Evolutionary conservation across 37 sponge, comb jelly and placozoan genomes (phyloP), one percentile per base, ranked within the genome.

Genomic region (Amphimedon queenslandica): DNA sequence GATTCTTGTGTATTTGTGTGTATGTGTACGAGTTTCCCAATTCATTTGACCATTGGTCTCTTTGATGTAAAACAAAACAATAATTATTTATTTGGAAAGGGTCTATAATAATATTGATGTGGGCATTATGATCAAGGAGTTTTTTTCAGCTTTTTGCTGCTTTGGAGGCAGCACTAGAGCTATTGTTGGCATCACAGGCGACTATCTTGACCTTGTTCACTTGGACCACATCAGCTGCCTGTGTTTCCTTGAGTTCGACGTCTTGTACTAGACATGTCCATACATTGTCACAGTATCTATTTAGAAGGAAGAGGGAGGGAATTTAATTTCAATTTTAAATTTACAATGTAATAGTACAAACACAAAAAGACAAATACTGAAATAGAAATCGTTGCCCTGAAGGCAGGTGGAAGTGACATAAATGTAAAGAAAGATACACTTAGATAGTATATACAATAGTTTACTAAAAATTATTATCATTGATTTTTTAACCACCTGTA

Each of bases 211-310:
- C 79, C 58, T 86, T 98, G 11, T 57, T 37, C 1, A 75, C 63
- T 18, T 56, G 34, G 8, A 92, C 43, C 4, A 33, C 40, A 64
- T 94, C 99, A 1, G 80, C 80, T 29, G 41, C 41, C 27, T 81
- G 79, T 0, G 75, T 70, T 31, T 94, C 93, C 28, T 81, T 81
- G 81, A 98, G 94, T 57, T 89, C 93, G 21, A 80, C 88, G 20
- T 84, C 83, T 11, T 77, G 87, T 39, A 98, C 64, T 2, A 98
- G 84, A 77, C 90, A 94, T 3, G 95, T 98, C 99, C 99, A 98
- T 1, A 98, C 99, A 55, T 94, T 98, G 75, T 98, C 99, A 79
- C 99, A 98, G 86, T 77, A 98, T 36, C 99, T 81, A 13, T 47
- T 18, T 47, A 47, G 8, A 47, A n/a, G n/a, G n/a, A n/a, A n/a